A percentile compares a stretch with the other conserved stretches of the same genome.
These are phyloP conservation scores for Cydia amplana DNA, from an alignment of 1,140 invertebrate genomes.

Conservation along the genomic window DNA sequence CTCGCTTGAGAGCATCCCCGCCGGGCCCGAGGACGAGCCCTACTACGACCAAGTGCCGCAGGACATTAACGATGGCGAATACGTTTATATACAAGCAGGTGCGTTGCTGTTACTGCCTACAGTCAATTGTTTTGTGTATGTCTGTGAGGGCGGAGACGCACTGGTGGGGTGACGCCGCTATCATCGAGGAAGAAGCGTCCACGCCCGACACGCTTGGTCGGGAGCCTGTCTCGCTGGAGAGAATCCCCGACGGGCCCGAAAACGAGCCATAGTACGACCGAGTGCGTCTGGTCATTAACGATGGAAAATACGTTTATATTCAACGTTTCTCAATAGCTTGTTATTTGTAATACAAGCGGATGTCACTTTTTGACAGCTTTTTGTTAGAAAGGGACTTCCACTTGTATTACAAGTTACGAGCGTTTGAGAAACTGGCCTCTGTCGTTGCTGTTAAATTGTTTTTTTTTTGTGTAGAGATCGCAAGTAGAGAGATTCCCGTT, in stretches of 20 bases:
- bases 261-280: slow-evolving; percentile 91
- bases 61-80: slow-evolving; percentile 88
- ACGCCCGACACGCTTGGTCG: slow-evolving; percentile 58
- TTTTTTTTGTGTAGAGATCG: no score
- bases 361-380: no score
- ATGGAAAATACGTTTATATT: slow-evolving; percentile 88
- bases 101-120: slow-evolving; percentile 36
- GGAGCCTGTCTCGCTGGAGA: slow-evolving; percentile 74
- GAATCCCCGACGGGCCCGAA: slow-evolving; percentile 72
- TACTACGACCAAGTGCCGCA: slow-evolving; percentile 91
- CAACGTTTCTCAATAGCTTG: no score
- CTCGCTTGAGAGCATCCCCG: slow-evolving; percentile 75
- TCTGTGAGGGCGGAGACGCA: slow-evolving; percentile 53
- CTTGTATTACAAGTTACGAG: no score
- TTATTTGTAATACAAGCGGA: no score
- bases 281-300: slow-evolving; percentile 87
- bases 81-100: slow-evolving; percentile 87
- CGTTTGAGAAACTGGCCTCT: no score
- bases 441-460: no score
- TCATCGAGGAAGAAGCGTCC: slow-evolving; percentile 71
- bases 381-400: no score
- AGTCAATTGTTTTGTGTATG: no score
- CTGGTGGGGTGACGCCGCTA: slow-evolving; percentile 64
- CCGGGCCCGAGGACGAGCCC: slow-evolving; percentile 82
- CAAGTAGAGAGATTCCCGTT: no score